phyloP scores from a whole-genome alignment of 2,797 vertebrate genomes.

The Pyrocephalus nanus region DNA sequence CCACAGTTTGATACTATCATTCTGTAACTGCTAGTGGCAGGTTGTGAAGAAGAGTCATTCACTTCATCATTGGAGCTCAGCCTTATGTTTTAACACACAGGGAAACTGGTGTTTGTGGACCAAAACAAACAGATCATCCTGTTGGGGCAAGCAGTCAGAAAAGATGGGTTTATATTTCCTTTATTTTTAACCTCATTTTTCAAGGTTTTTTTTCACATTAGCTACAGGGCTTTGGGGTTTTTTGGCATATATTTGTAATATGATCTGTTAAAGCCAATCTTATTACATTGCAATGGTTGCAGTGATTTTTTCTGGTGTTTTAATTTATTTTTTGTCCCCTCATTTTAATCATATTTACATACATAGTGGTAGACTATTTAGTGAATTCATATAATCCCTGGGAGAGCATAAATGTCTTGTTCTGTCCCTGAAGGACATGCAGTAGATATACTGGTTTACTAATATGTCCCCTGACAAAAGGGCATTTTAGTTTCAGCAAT shows the following conservation, averaged over 20 bases:
- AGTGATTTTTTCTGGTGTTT: neutral
- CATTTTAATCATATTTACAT: neutral
- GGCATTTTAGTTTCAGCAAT: neutral
- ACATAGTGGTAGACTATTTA: neutral
- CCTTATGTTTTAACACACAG: neutral
- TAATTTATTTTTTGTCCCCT: neutral
- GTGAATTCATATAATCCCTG: neutral
- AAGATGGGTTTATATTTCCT: accelerated
- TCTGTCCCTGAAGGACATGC: constrained; percentile 2
- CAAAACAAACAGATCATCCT: neutral
- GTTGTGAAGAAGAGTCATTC: neutral
- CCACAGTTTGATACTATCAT: neutral
- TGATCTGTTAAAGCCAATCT: neutral
- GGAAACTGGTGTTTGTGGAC: neutral
- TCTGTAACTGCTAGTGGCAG: neutral
- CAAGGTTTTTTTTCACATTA: neutral
- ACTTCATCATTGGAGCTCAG: neutral
- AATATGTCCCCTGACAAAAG: constrained; percentile 29
- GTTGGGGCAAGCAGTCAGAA: neutral
- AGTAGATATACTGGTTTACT: constrained; percentile 4
- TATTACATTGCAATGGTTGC: neutral
- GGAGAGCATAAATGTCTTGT: neutral
- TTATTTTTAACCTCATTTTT: neutral
- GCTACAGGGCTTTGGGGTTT: neutral
- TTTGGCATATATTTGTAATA: neutral